Evolutionary conservation across 2,797 vertebrate genomes (phyloP).

Genomic region (Hemibagrus guttatus): DNA sequence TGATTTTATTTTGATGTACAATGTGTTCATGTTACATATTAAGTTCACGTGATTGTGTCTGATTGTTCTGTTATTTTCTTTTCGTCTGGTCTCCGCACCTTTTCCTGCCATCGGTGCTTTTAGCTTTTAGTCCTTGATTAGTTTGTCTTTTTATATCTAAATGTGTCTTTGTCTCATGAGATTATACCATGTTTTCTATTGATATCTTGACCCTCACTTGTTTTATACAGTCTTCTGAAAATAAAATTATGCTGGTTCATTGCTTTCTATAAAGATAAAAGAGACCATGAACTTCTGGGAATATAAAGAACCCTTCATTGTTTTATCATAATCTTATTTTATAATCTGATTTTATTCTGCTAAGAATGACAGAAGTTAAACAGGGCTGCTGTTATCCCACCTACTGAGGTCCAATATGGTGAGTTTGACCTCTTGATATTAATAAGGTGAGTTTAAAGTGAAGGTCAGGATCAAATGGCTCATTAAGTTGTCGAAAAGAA

Average conservation of each 20-base stretch:
- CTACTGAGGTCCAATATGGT: not conserved
- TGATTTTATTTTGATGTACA: not conserved
- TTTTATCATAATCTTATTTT: not conserved
- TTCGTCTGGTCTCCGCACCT: not conserved
- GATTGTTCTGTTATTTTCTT: not conserved
- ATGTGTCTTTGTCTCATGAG: not conserved
- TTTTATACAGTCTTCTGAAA: not conserved
- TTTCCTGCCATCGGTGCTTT: not conserved
- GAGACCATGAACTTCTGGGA: not conserved
- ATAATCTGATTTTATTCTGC: not conserved
- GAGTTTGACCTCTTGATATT: not conserved
- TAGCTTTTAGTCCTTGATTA: not conserved
- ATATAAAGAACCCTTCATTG: not conserved
- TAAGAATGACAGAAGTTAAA: not conserved
- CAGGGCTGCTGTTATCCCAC: not conserved
- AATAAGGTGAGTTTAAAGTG: not conserved
- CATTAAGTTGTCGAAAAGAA: not conserved
- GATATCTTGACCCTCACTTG: not conserved
- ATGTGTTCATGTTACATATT: not conserved
- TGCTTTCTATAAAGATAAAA: not conserved
- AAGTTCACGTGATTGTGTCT: not conserved
- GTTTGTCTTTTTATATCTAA: not conserved
- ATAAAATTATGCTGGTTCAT: not conserved
- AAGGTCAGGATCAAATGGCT: slow-evolving; percentile 28
- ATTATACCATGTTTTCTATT: not conserved